Percentiles rank a stretch among this genome's conserved stretches.
phyloP scores from a whole-genome alignment of 1,140 invertebrate species.

The Drosophila nigromelanica region DNA sequence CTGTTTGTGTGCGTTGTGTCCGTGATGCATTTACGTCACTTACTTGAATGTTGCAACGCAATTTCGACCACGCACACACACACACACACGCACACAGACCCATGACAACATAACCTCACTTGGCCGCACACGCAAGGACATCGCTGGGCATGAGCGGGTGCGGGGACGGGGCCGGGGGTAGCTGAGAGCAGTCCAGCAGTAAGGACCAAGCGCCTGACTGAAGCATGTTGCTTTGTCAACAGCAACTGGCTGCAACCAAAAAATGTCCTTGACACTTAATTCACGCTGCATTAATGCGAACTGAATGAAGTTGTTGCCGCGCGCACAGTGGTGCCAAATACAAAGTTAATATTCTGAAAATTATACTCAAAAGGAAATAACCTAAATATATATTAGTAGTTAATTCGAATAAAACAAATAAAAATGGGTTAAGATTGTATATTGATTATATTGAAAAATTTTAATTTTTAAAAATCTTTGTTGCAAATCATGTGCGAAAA shows the following conservation, averaged over 20 bases:
- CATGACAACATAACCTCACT: constrained; percentile 57
- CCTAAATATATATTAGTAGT: too few relatives aligned
- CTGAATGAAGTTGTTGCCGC: constrained; percentile 72
- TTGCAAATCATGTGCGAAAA: too few relatives aligned
- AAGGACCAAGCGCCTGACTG: constrained; percentile 44
- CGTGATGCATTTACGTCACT: constrained; percentile 79
- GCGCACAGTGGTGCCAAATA: constrained; percentile 46
- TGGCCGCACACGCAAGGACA: constrained; percentile 49
- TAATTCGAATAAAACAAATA: too few relatives aligned
- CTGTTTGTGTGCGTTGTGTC: constrained; percentile 51
- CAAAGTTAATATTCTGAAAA: neutral
- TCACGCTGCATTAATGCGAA: constrained; percentile 81
- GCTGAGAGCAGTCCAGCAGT: constrained; percentile 2
- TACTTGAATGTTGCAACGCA: constrained; percentile 81
- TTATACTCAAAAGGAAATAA: too few relatives aligned
- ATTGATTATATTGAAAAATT: too few relatives aligned
- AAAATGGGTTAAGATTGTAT: too few relatives aligned
- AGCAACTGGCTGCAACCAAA: constrained; percentile 68
- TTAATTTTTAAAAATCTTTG: too few relatives aligned
- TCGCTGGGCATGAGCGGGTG: neutral
- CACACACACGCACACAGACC: constrained; percentile 32
- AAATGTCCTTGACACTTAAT: constrained; percentile 83
- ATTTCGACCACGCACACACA: constrained; percentile 54
- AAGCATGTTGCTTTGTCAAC: constrained; percentile 75
- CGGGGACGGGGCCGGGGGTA: neutral